These are phyloP conservation scores for Gnatocerus cornutus DNA, from an alignment of 2,888 invertebrate species.

Conservation along the genomic window DNA sequence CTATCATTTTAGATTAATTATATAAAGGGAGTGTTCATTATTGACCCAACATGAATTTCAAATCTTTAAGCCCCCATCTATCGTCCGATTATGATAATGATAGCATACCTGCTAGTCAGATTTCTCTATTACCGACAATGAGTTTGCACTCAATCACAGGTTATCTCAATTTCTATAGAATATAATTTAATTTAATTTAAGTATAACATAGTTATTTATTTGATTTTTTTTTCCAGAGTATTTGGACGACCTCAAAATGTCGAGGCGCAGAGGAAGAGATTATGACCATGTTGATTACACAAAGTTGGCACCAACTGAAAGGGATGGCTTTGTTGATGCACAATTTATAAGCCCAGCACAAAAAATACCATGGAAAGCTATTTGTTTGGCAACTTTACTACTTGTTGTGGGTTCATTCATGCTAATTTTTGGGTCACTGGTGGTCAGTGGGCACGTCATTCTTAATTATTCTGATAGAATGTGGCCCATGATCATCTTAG, in stretches of 20 bases:
- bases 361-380: slow-evolving; percentile 90
- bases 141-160: slow-evolving; percentile 66
- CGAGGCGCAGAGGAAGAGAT: slow-evolving; percentile 75
- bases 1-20: slow-evolving; percentile 44
- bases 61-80: slow-evolving; percentile 42
- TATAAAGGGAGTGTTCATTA: slow-evolving; percentile 36
- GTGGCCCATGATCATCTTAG: slow-evolving; percentile 92
- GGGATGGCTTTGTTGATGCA: slow-evolving; percentile 80
- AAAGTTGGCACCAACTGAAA: slow-evolving; percentile 70
- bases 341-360: slow-evolving; percentile 80
- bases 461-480: slow-evolving; percentile 89
- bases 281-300: slow-evolving; percentile 79
- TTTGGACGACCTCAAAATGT: slow-evolving; percentile 74
- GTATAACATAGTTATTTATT: background rate
- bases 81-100: slow-evolving; percentile 25
- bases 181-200: background rate
- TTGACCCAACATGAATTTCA: slow-evolving; percentile 35
- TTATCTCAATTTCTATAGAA: slow-evolving; percentile 47
- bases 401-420: slow-evolving; percentile 83
- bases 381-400: slow-evolving; percentile 83
- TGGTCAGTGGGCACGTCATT: slow-evolving; percentile 87
- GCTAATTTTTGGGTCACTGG: slow-evolving; percentile 84
- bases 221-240: slow-evolving; percentile 67
- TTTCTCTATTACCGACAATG: slow-evolving; percentile 60
- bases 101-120: slow-evolving; percentile 54